These are phyloP conservation scores for Gerris lacustris DNA, from an alignment of 2,888 invertebrate species.

Conservation along the genomic window DNA sequence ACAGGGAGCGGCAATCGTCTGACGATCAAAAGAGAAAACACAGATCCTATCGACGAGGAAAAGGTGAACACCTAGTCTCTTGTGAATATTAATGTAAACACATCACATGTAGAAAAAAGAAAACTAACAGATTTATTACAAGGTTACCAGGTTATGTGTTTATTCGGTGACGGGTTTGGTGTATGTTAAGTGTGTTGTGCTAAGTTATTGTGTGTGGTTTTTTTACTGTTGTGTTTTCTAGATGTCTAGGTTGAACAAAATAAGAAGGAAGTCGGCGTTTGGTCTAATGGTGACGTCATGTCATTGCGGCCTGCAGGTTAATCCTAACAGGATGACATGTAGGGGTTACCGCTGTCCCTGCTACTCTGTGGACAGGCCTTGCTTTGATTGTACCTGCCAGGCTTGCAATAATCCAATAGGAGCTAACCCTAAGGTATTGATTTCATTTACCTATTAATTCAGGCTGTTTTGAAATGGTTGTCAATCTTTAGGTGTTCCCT, in stretches of 20 bases:
- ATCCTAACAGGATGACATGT: conserved; percentile 81
- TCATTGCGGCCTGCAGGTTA: conserved; percentile 21
- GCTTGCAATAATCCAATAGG: conserved; percentile 73
- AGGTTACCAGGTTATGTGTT: conserved; percentile 1
- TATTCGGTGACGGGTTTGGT: background rate
- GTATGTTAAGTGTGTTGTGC: background rate
- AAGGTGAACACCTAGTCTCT: background rate
- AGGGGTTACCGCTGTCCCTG: conserved; percentile 90
- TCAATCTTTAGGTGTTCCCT: too few relatives aligned
- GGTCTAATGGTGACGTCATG: conserved; percentile 21
- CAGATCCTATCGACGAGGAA: background rate
- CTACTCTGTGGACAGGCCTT: conserved; percentile 80
- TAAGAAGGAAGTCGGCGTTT: conserved; percentile 23
- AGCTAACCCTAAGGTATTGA: conserved; percentile 21
- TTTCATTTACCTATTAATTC: background rate
- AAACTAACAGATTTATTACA: background rate
- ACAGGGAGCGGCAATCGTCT: conserved; percentile 23
- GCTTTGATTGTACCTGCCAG: conserved; percentile 74
- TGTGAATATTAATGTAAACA: too few relatives aligned
- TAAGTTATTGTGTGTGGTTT: background rate
- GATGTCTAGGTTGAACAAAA: conserved; percentile 23
- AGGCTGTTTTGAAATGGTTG: too few relatives aligned
- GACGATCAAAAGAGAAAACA: conserved; percentile 22
- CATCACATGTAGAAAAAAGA: too few relatives aligned
- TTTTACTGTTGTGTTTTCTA: conserved; percentile 3